Percentiles rank a stretch among this genome's conserved stretches.
phyloP scores from a whole-genome alignment of 2,797 vertebrate species.

The Echiichthys vipera region DNA sequence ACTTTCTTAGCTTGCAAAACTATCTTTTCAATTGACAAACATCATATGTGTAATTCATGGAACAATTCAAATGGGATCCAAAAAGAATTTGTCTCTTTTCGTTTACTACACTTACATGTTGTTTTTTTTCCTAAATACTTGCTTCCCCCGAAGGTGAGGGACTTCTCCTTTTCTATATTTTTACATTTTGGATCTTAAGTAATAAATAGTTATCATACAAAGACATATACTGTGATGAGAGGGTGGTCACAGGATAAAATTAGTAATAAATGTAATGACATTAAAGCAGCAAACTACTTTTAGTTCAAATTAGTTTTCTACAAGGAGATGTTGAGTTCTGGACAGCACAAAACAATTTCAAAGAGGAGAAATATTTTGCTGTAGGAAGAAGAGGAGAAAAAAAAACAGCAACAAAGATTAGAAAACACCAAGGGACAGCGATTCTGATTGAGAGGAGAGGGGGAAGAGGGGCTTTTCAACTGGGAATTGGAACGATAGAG shows the following conservation, averaged over 20 bases:
- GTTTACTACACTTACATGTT: too few relatives aligned
- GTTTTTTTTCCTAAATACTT: too few relatives aligned
- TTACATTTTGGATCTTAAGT: slow-evolving; percentile 6
- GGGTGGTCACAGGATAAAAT: slow-evolving; percentile 28
- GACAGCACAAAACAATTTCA: slow-evolving; percentile 54
- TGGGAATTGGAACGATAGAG: slow-evolving; percentile 64
- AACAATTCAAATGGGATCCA: too few relatives aligned
- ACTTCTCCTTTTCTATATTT: too few relatives aligned
- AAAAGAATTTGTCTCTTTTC: too few relatives aligned
- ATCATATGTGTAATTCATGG: too few relatives aligned
- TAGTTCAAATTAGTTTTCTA: slow-evolving; percentile 16
- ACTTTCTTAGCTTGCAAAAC: too few relatives aligned
- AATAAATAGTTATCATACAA: not conserved
- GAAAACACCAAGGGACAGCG: slow-evolving; percentile 65
- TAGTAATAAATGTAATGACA: slow-evolving; percentile 12
- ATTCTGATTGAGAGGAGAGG: slow-evolving; percentile 65
- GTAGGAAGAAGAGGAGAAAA: slow-evolving; percentile 16
- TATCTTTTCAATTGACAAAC: too few relatives aligned
- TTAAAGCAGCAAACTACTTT: slow-evolving; percentile 50
- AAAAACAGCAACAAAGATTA: slow-evolving; percentile 53
- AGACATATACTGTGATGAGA: slow-evolving; percentile 17
- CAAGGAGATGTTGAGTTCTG: slow-evolving; percentile 5
- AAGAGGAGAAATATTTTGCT: slow-evolving; percentile 48
- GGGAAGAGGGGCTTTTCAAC: slow-evolving; percentile 45
- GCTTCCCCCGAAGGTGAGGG: too few relatives aligned